A percentile compares a stretch with the other conserved stretches of the same genome.
phyloP scores from a whole-genome alignment of 2,797 vertebrate species.

The Sebastes diaconus region DNA sequence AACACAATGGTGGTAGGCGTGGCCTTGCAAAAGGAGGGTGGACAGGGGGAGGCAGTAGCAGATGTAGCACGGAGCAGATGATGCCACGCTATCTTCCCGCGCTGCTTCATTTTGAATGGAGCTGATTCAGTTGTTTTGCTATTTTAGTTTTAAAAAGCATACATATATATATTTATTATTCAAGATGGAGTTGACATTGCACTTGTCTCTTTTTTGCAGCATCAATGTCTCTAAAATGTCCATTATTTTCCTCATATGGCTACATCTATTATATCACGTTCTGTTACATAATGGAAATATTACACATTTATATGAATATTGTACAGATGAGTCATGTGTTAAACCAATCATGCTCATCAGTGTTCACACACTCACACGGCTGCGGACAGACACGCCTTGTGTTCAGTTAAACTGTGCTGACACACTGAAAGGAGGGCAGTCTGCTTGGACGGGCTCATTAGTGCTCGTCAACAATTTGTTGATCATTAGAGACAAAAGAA shows the following conservation, averaged over 20 bases:
- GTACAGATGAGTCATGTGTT: neutral
- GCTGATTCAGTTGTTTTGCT: neutral
- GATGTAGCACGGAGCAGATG: constrained; percentile 38
- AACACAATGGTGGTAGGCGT: constrained; percentile 57
- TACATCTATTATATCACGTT: neutral
- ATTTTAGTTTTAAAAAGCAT: neutral
- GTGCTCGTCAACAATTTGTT: constrained; percentile 46
- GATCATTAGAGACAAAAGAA: constrained; percentile 50
- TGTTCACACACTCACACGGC: constrained; percentile 23
- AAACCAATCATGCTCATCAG: neutral
- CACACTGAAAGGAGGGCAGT: constrained; percentile 59
- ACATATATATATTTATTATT: neutral
- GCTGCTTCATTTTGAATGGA: neutral
- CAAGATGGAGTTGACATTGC: neutral
- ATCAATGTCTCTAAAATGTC: neutral
- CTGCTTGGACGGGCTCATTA: constrained; percentile 62
- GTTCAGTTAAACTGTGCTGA: constrained; percentile 56
- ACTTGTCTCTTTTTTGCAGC: neutral
- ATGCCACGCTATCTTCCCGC: constrained; percentile 20
- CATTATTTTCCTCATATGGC: neutral
- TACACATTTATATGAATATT: neutral
- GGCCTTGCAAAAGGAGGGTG: constrained; percentile 9
- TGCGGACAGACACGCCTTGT: constrained; percentile 60
- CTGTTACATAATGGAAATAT: neutral
- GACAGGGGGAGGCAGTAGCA: constrained; percentile 11